Percentiles rank a stretch among this genome's conserved stretches.
Conservation (phyloP, 2,888 invertebrate genomes). For the Plutella xylostella region DNA sequence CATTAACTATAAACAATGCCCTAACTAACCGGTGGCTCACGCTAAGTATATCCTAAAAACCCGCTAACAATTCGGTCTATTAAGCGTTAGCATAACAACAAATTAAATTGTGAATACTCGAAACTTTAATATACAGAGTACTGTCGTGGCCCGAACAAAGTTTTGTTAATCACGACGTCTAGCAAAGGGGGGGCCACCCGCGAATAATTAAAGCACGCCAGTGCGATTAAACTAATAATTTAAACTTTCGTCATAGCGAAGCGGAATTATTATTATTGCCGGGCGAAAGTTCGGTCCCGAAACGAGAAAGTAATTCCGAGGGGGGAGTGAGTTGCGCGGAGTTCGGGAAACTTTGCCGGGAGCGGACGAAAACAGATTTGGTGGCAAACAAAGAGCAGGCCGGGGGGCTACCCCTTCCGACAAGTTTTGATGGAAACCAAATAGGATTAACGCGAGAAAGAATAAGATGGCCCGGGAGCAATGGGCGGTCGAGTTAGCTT, state of each 20-base stretch:
- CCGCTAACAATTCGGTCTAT: no score
- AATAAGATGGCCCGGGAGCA: conserved; percentile 48
- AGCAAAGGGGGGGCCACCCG: conserved; percentile 12
- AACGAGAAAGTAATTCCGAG: conserved; percentile 62
- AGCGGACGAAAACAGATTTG: conserved; percentile 63
- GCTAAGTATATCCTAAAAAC: no score
- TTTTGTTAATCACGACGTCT: conserved; percentile 7
- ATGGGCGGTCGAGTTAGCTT: conserved; percentile 25
- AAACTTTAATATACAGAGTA: conserved; percentile 6
- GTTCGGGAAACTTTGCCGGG: conserved; percentile 51
- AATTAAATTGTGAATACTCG: conserved; percentile 14
- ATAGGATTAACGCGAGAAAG: conserved; percentile 62
- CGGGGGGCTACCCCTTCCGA: conserved; percentile 42
- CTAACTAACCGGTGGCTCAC: no score
- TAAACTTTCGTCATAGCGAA: conserved; percentile 62
- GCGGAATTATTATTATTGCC: conserved; percentile 63
- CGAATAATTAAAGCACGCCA: conserved; percentile 55
- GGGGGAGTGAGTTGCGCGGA: conserved; percentile 36
- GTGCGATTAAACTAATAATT: conserved; percentile 66
- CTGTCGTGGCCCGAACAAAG: not conserved
- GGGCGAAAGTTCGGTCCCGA: conserved; percentile 43
- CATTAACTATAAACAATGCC: no score
- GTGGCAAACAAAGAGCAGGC: conserved; percentile 50
- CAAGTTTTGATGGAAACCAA: conserved; percentile 66
- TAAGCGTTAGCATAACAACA: conserved; percentile 19